Conservation (phyloP, 2,888 invertebrate genomes). For the Zootermopsis nevadensis region DNA sequence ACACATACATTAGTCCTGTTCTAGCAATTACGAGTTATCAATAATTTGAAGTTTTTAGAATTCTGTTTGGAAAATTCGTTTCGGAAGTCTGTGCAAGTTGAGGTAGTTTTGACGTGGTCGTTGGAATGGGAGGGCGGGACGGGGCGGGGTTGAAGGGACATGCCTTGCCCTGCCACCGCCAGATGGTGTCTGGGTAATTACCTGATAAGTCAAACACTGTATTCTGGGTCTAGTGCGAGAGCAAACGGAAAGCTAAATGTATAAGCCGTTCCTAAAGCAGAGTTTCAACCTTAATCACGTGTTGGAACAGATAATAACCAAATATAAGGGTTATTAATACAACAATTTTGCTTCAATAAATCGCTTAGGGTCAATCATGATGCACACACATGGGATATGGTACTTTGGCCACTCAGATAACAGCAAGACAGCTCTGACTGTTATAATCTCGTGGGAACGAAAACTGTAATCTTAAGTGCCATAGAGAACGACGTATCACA, state of each 20-base stretch:
- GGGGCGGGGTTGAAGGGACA: conserved; percentile 41
- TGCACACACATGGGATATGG: too few relatives aligned
- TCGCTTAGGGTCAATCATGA: background rate
- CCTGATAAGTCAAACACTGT: conserved; percentile 46
- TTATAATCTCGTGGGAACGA: too few relatives aligned
- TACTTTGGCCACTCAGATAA: too few relatives aligned
- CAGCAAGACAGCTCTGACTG: too few relatives aligned
- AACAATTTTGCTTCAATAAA: background rate
- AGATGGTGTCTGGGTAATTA: conserved; percentile 47
- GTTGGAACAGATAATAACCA: background rate
- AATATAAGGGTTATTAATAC: background rate
- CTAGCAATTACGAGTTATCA: conserved; percentile 33
- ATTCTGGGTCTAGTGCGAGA: conserved; percentile 7
- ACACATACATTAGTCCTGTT: background rate
- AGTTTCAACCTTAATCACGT: background rate
- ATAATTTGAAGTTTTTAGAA: conserved; percentile 39
- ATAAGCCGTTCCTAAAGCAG: conserved; percentile 24
- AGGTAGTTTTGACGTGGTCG: conserved; percentile 36
- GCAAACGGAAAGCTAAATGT: conserved; percentile 7
- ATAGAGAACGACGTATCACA: too few relatives aligned
- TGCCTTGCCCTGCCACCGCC: conserved; percentile 42
- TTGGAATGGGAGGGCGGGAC: background rate
- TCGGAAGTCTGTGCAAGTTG: conserved; percentile 25
- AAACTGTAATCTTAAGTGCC: too few relatives aligned
- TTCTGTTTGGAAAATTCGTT: conserved; percentile 33